These are phyloP conservation scores for Calyptommatus sinebrachiatus DNA, from an alignment of 2,113 vertebrate species.

Conservation along the genomic window DNA sequence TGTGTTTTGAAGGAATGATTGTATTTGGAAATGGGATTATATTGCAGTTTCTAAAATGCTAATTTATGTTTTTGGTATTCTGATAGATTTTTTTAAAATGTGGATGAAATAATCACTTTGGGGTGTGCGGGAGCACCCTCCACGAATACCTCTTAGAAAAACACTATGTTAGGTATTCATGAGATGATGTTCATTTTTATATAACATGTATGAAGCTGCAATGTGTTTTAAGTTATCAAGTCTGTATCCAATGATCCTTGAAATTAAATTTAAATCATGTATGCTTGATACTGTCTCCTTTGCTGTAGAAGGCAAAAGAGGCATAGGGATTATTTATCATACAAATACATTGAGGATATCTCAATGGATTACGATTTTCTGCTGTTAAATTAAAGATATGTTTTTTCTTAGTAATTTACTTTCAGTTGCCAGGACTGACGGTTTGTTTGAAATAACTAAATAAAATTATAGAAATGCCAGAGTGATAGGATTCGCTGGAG, in stretches of 20 bases:
- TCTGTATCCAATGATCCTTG: not conserved
- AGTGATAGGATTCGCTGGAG: not conserved
- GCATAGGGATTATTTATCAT: constrained; percentile 16
- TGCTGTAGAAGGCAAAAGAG: not conserved
- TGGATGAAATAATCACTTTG: too few relatives aligned
- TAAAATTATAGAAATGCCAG: constrained; percentile 5
- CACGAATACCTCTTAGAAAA: not conserved
- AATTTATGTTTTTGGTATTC: not conserved
- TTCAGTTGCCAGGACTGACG: constrained; percentile 11
- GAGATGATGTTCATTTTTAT: not conserved
- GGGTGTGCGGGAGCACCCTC: too few relatives aligned
- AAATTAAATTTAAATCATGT: constrained; percentile 44
- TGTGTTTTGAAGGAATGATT: too few relatives aligned
- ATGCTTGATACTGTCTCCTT: not conserved
- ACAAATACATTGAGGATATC: not conserved
- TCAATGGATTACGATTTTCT: constrained; percentile 27
- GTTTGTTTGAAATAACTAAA: constrained; percentile 23
- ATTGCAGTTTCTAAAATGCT: not conserved
- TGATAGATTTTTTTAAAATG: not conserved
- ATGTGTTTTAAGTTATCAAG: not conserved
- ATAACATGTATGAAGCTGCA: not conserved
- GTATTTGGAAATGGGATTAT: too few relatives aligned
- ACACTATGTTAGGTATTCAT: not conserved
- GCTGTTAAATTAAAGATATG: constrained; percentile 45
- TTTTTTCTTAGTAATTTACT: constrained; percentile 48